These are phyloP conservation scores for Tyrophagus putrescentiae DNA, from an alignment of 1,140 invertebrate genomes.

Conservation along the genomic window DNA sequence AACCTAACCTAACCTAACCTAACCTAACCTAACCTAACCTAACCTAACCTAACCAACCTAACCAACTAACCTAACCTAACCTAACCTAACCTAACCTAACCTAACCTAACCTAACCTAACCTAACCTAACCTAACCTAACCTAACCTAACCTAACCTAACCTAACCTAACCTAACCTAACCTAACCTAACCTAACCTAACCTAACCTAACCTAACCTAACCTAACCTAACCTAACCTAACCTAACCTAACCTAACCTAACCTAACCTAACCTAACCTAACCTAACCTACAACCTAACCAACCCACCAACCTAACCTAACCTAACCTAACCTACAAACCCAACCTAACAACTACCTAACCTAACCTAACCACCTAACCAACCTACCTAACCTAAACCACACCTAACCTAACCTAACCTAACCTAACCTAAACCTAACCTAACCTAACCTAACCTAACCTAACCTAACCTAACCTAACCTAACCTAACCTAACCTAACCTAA, in stretches of 20 bases:
- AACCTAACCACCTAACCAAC: slow-evolving; percentile 29
- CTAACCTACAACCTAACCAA: too few species aligned
- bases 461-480: slow-evolving; percentile 23
- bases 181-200: slow-evolving; percentile 26
- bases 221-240: slow-evolving; percentile 29
- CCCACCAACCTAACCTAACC: slow-evolving; percentile 32
- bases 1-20: too few species aligned
- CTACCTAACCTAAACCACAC: slow-evolving; percentile 25
- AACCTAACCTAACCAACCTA: too few species aligned
- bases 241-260: slow-evolving; percentile 28
- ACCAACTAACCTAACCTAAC: too few species aligned
- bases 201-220: too few species aligned
- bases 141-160: slow-evolving; percentile 29
- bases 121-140: slow-evolving; percentile 27
- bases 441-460: slow-evolving; percentile 23
- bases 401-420: slow-evolving; percentile 24
- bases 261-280: slow-evolving; percentile 30
- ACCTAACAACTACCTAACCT: slow-evolving; percentile 30
- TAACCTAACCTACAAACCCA: slow-evolving; percentile 30
- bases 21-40: slow-evolving; percentile 25
- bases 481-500: slow-evolving; percentile 27
- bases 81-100: slow-evolving; percentile 24
- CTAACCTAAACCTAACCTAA: slow-evolving; percentile 27
- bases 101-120: slow-evolving; percentile 26
- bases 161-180: slow-evolving; percentile 23